phyloP scores from a whole-genome alignment of 1,140 invertebrate genomes.

The Drosophila navojoa region DNA sequence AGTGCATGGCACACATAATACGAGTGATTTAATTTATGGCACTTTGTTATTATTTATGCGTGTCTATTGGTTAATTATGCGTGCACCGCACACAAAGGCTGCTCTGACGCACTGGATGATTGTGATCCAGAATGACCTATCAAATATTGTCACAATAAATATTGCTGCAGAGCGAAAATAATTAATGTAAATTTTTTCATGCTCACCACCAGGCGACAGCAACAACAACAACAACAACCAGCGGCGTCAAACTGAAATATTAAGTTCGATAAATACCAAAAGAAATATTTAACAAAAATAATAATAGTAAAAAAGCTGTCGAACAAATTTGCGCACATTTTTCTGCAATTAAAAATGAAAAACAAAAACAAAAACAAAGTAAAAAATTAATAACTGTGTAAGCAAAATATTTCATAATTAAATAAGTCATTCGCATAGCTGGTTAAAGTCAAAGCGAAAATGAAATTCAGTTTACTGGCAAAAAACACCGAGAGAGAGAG shows the following conservation, averaged over 20 bases:
- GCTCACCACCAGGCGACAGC: conserved; percentile 8
- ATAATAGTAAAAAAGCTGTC: conserved; percentile 25
- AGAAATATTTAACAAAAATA: conserved; percentile 50
- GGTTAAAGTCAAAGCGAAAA: conserved; percentile 15
- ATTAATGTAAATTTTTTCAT: conserved; percentile 46
- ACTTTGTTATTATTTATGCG: conserved; percentile 19
- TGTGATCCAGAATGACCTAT: conserved; percentile 27
- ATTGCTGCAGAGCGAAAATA: conserved; percentile 56
- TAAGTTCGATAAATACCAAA: conserved; percentile 62
- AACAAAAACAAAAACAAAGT: too few relatives aligned
- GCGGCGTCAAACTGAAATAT: conserved; percentile 63
- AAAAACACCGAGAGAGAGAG: neutral
- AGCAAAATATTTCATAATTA: conserved; percentile 27
- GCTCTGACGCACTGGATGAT: conserved; percentile 2
- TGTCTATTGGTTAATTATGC: conserved; percentile 50
- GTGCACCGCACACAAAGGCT: conserved; percentile 21
- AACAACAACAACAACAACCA: neutral
- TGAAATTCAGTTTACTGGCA: too few relatives aligned
- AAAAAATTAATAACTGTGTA: conserved; percentile 5
- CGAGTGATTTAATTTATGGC: conserved; percentile 28
- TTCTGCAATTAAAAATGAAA: neutral
- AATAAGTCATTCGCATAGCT: neutral
- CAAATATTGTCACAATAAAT: conserved; percentile 74
- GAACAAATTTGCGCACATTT: neutral
- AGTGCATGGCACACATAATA: too few relatives aligned